These are phyloP conservation scores for Gallinago stenura DNA, from an alignment of 2,797 vertebrate genomes.

Conservation along the genomic window DNA sequence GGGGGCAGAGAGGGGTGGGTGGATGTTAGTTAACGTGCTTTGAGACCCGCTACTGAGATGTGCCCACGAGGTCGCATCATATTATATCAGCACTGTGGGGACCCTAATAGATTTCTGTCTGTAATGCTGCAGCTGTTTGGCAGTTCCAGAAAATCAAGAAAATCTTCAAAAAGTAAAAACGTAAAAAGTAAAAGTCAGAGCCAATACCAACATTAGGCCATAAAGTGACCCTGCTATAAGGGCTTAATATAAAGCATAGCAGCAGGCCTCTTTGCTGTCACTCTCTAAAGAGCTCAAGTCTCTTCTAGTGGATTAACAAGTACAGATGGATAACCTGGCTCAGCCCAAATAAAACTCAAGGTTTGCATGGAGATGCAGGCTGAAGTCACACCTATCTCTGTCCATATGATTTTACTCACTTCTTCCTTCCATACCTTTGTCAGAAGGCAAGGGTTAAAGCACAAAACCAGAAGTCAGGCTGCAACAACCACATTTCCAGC, in stretches of 20 bases:
- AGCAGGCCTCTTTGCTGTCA: neutral
- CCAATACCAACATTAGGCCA: neutral
- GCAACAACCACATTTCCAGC: neutral
- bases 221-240: neutral
- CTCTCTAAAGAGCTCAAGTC: neutral
- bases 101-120: neutral
- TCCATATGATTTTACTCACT: neutral
- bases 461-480: neutral
- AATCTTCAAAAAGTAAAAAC: neutral
- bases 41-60: neutral
- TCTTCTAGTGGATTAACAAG: neutral
- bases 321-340: neutral
- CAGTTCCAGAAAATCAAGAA: neutral
- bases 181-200: neutral
- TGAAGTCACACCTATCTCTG: neutral
- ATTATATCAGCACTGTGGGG: neutral
- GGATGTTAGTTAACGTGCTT: neutral
- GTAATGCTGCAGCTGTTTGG: neutral
- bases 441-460: neutral
- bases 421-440: neutral
- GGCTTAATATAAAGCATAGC: neutral
- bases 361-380: too few relatives aligned
- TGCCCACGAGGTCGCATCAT: neutral
- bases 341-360: neutral
- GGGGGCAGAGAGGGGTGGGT: neutral